Conservation (phyloP, 2,113 vertebrate species). For the Phalacrocorax carbo region DNA sequence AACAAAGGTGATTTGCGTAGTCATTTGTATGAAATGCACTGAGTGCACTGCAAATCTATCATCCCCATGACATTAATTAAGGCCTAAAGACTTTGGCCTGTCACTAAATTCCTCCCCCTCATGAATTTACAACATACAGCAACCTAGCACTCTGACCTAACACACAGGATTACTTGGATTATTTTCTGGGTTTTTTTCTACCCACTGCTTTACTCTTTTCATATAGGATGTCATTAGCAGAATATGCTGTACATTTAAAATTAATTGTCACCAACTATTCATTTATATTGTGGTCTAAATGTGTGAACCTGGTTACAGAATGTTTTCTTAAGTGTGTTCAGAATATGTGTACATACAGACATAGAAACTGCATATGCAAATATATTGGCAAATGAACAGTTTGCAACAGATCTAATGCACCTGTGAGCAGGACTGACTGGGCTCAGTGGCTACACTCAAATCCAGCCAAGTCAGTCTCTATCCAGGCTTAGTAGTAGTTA, state of each 20-base stretch:
- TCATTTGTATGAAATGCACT: conserved; percentile 36
- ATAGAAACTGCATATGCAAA: background rate
- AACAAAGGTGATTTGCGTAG: background rate
- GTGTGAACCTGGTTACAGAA: background rate
- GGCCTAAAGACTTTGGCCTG: conserved; percentile 41
- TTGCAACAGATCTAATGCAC: background rate
- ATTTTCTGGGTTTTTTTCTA: background rate
- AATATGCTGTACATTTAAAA: background rate
- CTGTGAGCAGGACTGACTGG: background rate
- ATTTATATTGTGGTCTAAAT: background rate
- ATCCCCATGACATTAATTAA: conserved; percentile 59
- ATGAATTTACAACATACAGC: conserved; percentile 45
- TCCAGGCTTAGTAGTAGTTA: background rate
- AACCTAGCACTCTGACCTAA: conserved; percentile 35
- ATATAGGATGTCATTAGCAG: background rate
- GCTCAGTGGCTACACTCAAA: background rate
- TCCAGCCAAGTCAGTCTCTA: background rate
- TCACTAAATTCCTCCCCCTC: conserved; percentile 50
- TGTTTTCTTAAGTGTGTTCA: background rate
- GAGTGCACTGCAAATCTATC: conserved; percentile 19
- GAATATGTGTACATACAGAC: background rate
- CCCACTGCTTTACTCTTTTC: background rate
- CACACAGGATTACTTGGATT: background rate
- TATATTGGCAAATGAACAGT: background rate
- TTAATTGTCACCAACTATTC: background rate